Evolutionary conservation across 2,797 vertebrate species (phyloP), one percentile per base, ranked within the genome.

Genomic region (Miichthys miiuy): DNA sequence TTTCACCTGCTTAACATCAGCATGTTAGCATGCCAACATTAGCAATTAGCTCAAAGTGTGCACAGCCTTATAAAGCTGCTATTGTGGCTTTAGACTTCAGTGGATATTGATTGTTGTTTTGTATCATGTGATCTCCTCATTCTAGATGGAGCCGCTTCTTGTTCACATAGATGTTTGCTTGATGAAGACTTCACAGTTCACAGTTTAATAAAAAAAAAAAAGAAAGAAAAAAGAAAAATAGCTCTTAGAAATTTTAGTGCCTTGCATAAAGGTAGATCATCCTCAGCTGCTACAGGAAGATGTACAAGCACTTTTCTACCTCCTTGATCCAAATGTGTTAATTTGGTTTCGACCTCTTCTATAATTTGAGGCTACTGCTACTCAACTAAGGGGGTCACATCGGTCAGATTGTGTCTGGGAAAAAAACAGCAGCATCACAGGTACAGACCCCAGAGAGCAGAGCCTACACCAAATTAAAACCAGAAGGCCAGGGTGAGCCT

Each of bases 401-500:
- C 76, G 94, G 95, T 96, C 91, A 97, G 94, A 96, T 93, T 91
- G 91, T 93, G 91, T 93, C 95, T 95, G 93, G 94, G 82, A 83
- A 84, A 87, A 87, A 80, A 57, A 75, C 75, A 65, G 70, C 88
- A 77, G 78, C 85, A 87, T 96, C 94, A 90, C 96, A 96, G 96
- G 96, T 96, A 92, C 48, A 95, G 92, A 94, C 87, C 93, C 89
- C 84, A 74, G 89, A 75, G 91, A 93, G 64, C 93, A 90, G 87
- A 93, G 87, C 92, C 92, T 83, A 88, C 77, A 90, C 92, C 94
- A 97, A 97, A 98, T 96, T 95, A 96, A 96, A 98, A 95, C 93
- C 97, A 97, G 96, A 96, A 96, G 96, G 94, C 94, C 88, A 85
- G 94, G 95, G 91, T 92, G 94, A 96, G 93, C 94, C 89, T 92